phyloP scores from a whole-genome alignment of 1,140 invertebrate species.

The Neoseiulus cucumeris region DNA sequence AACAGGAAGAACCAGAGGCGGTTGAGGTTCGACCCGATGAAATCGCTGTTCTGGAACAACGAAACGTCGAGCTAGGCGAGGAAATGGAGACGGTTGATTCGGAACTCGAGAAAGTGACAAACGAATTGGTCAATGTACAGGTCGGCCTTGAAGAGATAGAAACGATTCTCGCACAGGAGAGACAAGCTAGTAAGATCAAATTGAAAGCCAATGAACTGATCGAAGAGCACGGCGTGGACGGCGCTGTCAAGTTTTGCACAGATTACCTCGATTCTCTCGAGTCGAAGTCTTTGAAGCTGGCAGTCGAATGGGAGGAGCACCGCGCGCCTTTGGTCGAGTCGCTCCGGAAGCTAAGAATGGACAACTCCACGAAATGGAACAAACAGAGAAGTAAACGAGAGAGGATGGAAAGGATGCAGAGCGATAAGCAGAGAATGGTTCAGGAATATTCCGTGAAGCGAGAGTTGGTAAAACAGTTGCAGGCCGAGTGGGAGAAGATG shows the following conservation, averaged over 20 bases:
- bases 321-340: conserved; percentile 40
- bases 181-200: neutral
- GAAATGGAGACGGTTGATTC: conserved; percentile 25
- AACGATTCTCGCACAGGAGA: neutral
- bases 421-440: neutral
- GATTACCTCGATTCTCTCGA: conserved; percentile 19
- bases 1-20: neutral
- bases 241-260: neutral
- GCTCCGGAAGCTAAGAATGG: conserved; percentile 37
- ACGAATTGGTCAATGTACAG: neutral
- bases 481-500: conserved; percentile 44
- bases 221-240: neutral
- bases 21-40: neutral
- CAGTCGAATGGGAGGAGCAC: conserved; percentile 46
- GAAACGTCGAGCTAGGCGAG: conserved; percentile 19
- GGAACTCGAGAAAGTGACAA: neutral
- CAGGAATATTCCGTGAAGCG: neutral
- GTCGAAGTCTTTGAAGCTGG: conserved; percentile 21
- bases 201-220: neutral
- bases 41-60: conserved; percentile 14
- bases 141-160: neutral
- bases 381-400: conserved; percentile 21
- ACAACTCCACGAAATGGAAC: conserved; percentile 33
- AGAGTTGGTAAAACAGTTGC: neutral
- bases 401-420: conserved; percentile 20